Evolutionary conservation across 2,113 vertebrate genomes (phyloP).

Genomic region (Anguilla japonica): DNA sequence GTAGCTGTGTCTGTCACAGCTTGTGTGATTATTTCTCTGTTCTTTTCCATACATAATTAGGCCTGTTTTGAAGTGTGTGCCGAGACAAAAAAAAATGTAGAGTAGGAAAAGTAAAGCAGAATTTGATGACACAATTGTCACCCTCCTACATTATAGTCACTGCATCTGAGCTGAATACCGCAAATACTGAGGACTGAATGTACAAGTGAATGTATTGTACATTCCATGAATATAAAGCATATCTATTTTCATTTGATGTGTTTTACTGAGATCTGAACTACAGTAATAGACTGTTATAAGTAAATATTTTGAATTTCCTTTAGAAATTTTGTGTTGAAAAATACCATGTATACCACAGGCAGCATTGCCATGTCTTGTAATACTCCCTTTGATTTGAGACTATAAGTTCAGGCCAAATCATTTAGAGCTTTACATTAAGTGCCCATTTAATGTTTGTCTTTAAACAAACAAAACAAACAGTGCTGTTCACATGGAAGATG

Average conservation of each 20-base stretch:
- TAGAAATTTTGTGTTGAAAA: no score
- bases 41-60: background rate
- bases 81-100: background rate
- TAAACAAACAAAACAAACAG: background rate
- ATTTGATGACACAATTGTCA: background rate
- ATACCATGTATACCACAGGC: no score
- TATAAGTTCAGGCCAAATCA: background rate
- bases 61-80: background rate
- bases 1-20: background rate
- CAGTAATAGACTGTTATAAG: background rate
- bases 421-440: background rate
- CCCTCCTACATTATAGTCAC: background rate
- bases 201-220: background rate
- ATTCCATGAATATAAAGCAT: background rate
- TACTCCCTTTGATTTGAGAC: background rate
- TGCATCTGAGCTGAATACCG: background rate
- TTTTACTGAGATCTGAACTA: background rate
- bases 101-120: background rate
- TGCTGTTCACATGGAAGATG: background rate
- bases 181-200: conserved; percentile 1
- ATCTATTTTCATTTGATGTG: background rate
- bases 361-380: background rate
- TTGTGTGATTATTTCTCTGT: background rate
- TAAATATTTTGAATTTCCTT: background rate
- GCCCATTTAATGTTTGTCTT: background rate